Evolutionary conservation across 2,888 invertebrate genomes (phyloP).

Genomic region (Nymphalis polychloros): DNA sequence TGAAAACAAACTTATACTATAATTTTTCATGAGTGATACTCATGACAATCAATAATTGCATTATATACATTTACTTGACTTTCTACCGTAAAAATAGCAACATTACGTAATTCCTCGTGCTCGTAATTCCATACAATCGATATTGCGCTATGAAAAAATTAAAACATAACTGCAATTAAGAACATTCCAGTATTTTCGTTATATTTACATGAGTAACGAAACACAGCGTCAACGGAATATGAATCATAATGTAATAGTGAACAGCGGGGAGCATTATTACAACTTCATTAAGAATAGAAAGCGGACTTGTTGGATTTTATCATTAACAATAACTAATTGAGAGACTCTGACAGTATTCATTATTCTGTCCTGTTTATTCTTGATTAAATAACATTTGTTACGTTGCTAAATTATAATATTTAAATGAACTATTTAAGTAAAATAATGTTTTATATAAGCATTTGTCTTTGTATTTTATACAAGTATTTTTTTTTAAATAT

Average conservation of each 20-base stretch:
- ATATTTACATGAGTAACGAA: conserved; percentile 1
- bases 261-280: conserved; percentile 27
- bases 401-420: conserved; percentile 10
- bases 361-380: conserved; percentile 24
- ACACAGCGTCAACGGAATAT: conserved; percentile 10
- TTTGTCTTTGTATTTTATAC: neutral
- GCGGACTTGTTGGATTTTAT: conserved; percentile 32
- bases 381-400: conserved; percentile 20
- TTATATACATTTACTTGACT: neutral
- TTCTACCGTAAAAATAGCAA: neutral
- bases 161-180: neutral
- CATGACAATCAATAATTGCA: no score
- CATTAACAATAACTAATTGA: conserved; percentile 35
- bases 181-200: neutral
- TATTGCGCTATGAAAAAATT: neutral
- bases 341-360: conserved; percentile 29
- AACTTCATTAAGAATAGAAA: conserved; percentile 30
- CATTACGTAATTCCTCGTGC: no score
- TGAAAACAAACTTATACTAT: no score
- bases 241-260: conserved; percentile 23
- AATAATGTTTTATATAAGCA: neutral
- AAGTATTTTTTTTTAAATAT: no score
- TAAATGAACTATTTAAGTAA: conserved; percentile 5
- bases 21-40: no score
- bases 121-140: neutral